phyloP scores from a whole-genome alignment of 1,140 invertebrate species.

The Streblospio benedicti region DNA sequence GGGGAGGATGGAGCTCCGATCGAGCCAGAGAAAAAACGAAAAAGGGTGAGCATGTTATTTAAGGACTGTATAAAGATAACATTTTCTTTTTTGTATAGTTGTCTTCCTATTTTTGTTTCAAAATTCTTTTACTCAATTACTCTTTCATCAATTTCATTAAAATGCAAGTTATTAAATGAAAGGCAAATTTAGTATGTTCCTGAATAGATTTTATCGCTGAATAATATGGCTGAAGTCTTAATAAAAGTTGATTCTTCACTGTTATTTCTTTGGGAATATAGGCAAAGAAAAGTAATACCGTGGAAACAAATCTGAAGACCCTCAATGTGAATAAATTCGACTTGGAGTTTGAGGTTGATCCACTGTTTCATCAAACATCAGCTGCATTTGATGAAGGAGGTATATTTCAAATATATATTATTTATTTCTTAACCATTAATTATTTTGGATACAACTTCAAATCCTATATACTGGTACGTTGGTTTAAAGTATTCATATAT shows the following conservation, averaged over 20 bases:
- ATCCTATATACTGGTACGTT: too few species aligned
- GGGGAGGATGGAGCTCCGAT: slow-evolving; percentile 15
- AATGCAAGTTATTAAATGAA: too few species aligned
- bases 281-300: slow-evolving; percentile 32
- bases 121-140: too few species aligned
- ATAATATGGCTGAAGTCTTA: background rate
- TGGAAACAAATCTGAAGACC: slow-evolving; percentile 47
- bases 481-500: too few species aligned
- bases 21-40: slow-evolving; percentile 29
- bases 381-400: slow-evolving; percentile 49
- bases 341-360: slow-evolving; percentile 47
- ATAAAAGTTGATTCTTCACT: background rate
- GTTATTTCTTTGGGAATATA: slow-evolving; percentile 12
- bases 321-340: slow-evolving; percentile 46
- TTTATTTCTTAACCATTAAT: too few species aligned
- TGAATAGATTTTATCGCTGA: too few species aligned
- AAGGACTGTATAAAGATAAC: background rate
- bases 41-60: slow-evolving; percentile 1
- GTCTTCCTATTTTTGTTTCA: too few species aligned
- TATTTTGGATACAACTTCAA: too few species aligned
- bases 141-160: too few species aligned
- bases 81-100: too few species aligned
- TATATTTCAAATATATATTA: too few species aligned
- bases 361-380: slow-evolving; percentile 48
- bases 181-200: too few species aligned